Evolutionary conservation across 64 coral and sea anemone species (phyloP).

Genomic region (Montipora sp.): DNA sequence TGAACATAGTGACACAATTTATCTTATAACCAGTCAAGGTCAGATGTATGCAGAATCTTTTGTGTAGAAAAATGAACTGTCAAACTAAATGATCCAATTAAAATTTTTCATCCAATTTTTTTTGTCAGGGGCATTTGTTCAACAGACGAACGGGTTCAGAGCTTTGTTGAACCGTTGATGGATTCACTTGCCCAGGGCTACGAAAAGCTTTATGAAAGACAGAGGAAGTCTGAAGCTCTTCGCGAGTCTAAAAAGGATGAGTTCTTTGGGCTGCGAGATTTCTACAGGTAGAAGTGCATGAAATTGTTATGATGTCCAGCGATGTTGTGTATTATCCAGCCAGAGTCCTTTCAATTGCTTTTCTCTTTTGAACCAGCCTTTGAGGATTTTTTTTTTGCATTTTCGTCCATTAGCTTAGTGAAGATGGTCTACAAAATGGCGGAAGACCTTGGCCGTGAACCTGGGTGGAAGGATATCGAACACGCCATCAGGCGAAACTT

Average conservation of each 20-base stretch:
- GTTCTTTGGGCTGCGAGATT: conserved; percentile 72
- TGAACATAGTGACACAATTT: too few species aligned
- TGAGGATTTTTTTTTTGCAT: neutral
- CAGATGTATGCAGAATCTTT: too few species aligned
- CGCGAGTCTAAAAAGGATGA: conserved; percentile 55
- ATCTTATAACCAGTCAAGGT: too few species aligned
- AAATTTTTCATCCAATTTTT: neutral
- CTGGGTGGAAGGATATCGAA: conserved; percentile 49
- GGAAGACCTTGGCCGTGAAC: conserved; percentile 10
- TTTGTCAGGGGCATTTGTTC: conserved; percentile 63
- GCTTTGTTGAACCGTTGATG: conserved; percentile 40
- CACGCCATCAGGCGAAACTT: conserved; percentile 69
- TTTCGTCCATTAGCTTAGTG: conserved; percentile 14
- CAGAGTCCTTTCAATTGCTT: neutral
- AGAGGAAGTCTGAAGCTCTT: conserved; percentile 31
- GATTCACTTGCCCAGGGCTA: conserved; percentile 29
- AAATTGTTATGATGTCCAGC: neutral
- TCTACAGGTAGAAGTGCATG: conserved; percentile 41
- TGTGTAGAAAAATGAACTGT: neutral
- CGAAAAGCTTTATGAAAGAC: conserved; percentile 28
- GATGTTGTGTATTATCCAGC: neutral
- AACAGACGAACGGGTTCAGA: conserved; percentile 28
- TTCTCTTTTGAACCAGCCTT: neutral
- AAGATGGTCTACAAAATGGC: conserved; percentile 59
- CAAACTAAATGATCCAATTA: neutral